Evolutionary conservation across 2,113 vertebrate species (phyloP), one percentile per base, ranked within the genome.

Genomic region (Mirounga angustirostris): DNA sequence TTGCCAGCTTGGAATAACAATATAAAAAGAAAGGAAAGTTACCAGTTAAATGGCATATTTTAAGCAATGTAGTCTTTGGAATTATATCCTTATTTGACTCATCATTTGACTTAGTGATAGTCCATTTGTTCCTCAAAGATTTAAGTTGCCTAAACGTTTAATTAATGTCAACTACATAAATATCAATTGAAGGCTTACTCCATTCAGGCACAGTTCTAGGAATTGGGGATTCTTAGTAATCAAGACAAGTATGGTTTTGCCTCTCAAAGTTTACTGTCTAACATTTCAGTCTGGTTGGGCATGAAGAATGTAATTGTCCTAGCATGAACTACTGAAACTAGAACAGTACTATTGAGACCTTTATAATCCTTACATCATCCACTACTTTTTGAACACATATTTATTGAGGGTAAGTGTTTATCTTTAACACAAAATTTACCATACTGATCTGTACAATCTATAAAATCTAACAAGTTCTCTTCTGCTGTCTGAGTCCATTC

Each of bases 121-220:
- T 74, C 26, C 46, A 78, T 93, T 63, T 93, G 24, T 54, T 94
- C 94, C 71, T 81, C 54, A 28, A 84, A 94, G n/a, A 63, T 56
- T 76, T 85, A 33, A 91, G 2, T 19, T 79, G 50, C 18, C 11
- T 92, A 91, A 84, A 58, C 50, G 71, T 46, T 89, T 90, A 90
- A 43, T 22, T 52, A 50, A 52, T 15, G 43, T 88, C 52, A 73
- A 67, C 9, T 14, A 61, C 16, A 36, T 50, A 54, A 56, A 56
- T 82, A 71, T 30, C 63, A 91, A 24, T 7, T 74, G 52, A 92
- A 13, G 12, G 5, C 14, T 96, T 81, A 43, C 22, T 73, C 65
- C 19, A 69, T 46, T 5, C 22, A 79, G 56, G 65, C 50, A 80
- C 24, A 74, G 59, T 85, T 89, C 50, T 87, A 86, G 46, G 28